These are phyloP conservation scores for Molanna angustata DNA, from an alignment of 2,888 invertebrate genomes.

Conservation along the genomic window DNA sequence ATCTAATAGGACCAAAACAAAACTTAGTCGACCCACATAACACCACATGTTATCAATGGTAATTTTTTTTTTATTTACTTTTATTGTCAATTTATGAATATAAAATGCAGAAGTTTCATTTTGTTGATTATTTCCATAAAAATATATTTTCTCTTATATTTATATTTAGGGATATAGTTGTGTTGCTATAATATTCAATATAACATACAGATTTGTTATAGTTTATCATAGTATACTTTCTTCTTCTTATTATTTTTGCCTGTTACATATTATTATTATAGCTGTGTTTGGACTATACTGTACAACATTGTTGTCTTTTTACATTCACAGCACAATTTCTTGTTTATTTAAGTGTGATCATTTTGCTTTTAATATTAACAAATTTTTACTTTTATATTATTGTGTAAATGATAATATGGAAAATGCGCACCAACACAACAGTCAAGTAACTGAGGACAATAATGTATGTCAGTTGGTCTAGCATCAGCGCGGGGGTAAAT, in stretches of 20 bases:
- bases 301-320: conserved; percentile 32
- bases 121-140: too few species aligned
- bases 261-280: conserved; percentile 25
- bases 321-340: conserved; percentile 27
- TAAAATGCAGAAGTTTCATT: too few species aligned
- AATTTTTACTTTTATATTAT: conserved; percentile 27
- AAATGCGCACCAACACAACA: conserved; percentile 15
- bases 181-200: conserved; percentile 10
- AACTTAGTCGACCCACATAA: too few species aligned
- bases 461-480: conserved; percentile 31
- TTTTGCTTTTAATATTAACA: conserved; percentile 23
- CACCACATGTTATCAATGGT: too few species aligned
- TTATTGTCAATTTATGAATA: too few species aligned
- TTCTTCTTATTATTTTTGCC: conserved; percentile 26
- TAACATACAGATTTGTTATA: conserved; percentile 21
- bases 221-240: conserved; percentile 8
- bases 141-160: too few species aligned
- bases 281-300: conserved; percentile 31
- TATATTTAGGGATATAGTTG: conserved; percentile 11
- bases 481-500: conserved; percentile 18
- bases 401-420: not conserved
- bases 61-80: too few species aligned
- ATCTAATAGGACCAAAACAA: too few species aligned
- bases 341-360: conserved; percentile 15
- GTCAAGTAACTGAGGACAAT: conserved; percentile 25